Evolutionary conservation across 2,888 invertebrate species (phyloP).

Genomic region (Xanthia icteritia): DNA sequence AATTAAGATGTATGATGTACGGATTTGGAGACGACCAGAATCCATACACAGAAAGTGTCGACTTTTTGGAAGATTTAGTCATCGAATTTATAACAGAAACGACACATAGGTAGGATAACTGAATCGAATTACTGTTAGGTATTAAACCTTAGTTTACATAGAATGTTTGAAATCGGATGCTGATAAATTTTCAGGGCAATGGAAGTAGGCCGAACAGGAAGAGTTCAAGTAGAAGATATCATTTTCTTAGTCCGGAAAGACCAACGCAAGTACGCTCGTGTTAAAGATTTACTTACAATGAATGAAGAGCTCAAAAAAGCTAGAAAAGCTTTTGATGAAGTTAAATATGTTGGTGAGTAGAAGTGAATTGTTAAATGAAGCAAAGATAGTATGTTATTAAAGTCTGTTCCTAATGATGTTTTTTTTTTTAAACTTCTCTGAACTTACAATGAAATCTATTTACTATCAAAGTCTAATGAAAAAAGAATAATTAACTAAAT

Average conservation of each 20-base stretch:
- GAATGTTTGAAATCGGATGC: neutral
- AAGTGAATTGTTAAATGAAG: slow-evolving; percentile 1
- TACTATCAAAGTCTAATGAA: slow-evolving; percentile 5
- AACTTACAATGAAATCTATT: slow-evolving; percentile 9
- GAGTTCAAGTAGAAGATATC: slow-evolving; percentile 99
- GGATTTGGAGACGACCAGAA: slow-evolving; percentile 99
- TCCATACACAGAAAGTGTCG: slow-evolving; percentile 99
- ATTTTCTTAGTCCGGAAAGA: slow-evolving; percentile 99
- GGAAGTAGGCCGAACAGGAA: slow-evolving; percentile 98
- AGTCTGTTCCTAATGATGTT: neutral
- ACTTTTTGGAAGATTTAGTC: slow-evolving; percentile 98
- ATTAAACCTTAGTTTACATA: neutral
- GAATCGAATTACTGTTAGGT: neutral
- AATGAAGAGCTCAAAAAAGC: slow-evolving; percentile 99
- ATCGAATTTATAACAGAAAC: slow-evolving; percentile 99
- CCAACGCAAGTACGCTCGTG: slow-evolving; percentile 98
- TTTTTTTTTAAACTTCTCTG: slow-evolving; percentile 1
- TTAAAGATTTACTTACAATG: slow-evolving; percentile 99
- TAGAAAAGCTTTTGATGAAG: slow-evolving; percentile 99
- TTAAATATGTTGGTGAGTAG: slow-evolving; percentile 96
- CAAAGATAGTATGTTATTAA: neutral
- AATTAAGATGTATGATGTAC: slow-evolving; percentile 99
- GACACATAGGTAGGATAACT: slow-evolving; percentile 82
- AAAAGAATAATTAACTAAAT: slow-evolving; percentile 17
- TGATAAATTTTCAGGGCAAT: slow-evolving; percentile 92